Base-by-base conservation (phyloP, 2,888 invertebrate species). In the Euplexia lucipara region DNA sequence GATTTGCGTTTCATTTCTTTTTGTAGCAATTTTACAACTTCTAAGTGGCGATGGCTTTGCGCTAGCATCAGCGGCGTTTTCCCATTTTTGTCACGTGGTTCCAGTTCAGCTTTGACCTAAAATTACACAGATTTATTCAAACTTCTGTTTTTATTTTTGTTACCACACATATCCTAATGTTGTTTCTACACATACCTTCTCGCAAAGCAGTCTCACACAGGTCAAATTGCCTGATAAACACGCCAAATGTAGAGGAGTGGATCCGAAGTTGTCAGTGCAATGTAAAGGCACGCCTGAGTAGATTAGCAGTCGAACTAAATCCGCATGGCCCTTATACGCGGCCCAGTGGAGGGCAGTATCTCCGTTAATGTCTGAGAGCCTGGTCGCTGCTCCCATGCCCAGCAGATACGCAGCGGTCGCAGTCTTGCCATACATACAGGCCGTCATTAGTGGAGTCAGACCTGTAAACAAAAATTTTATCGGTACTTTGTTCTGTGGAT, bases 331-430 rank as follows among this genome's bases (percentile, higher is more conserved):
- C 91, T 99, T 99, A 90, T 99, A 99, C 0, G 98, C 98, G 0
- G 98, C 98, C 99, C 99, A 99, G 86, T 99, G 99, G 34, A 99
- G 93, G 0, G 99, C 98, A 0, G 98, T 98, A 85, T 99, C 99
- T 0, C 99, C 99, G 86, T 99, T 99, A 79, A 98, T 98, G 84
- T 99, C 99, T 1, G 98, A 97, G 49, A 98, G 95, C 84, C 98
- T 97, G 75, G 98, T 97, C 1, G 97, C 96, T 0, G 98, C 98
- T 3, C 98, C 98, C 97, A 98, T 98, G 32, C 98, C 98, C 54
- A 99, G 96, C 0, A 99, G 95, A 90, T 98, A 99, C 0, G 98
- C 98, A 0, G 98, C 98, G 0, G 98, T 97, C 10, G 98, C 98
- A 2, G 98, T 98, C 85, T 98, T 96, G 9, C 98, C 98, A 87